phyloP scores from a whole-genome alignment of 2,888 invertebrate genomes.

The Anagyrus pseudococci region DNA sequence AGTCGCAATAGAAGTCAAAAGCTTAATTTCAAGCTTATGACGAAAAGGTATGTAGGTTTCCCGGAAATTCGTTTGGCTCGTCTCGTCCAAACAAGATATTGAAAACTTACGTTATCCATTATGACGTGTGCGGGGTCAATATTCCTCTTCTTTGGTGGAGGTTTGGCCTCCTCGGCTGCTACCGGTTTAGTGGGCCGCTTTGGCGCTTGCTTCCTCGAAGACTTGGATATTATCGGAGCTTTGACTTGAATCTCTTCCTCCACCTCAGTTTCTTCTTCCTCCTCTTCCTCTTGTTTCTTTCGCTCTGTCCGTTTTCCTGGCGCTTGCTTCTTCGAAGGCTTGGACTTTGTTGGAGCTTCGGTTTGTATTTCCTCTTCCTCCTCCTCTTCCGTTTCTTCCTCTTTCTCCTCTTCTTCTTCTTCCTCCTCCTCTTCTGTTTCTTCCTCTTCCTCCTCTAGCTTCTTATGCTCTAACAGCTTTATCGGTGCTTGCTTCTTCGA shows the following conservation, averaged over 20 bases:
- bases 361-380: background rate
- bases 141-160: background rate
- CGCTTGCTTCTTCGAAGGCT: background rate
- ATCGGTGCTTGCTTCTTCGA: background rate
- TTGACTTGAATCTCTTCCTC: background rate
- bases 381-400: conserved; percentile 11
- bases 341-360: background rate
- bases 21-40: too few relatives aligned
- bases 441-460: background rate
- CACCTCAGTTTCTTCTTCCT: background rate
- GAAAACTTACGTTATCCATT: background rate
- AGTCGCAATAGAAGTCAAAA: too few relatives aligned
- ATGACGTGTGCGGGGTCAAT: background rate
- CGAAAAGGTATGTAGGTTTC: too few relatives aligned
- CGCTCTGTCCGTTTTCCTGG: background rate
- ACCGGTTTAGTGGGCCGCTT: too few relatives aligned
- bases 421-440: background rate
- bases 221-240: background rate
- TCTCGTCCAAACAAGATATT: too few relatives aligned
- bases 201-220: background rate
- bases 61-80: too few relatives aligned
- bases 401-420: background rate
- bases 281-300: background rate
- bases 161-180: background rate
- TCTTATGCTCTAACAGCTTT: background rate